Percentiles rank a stretch among this genome's conserved stretches.
phyloP scores from a whole-genome alignment of 1,140 invertebrate genomes.

The Grapholita molesta region DNA sequence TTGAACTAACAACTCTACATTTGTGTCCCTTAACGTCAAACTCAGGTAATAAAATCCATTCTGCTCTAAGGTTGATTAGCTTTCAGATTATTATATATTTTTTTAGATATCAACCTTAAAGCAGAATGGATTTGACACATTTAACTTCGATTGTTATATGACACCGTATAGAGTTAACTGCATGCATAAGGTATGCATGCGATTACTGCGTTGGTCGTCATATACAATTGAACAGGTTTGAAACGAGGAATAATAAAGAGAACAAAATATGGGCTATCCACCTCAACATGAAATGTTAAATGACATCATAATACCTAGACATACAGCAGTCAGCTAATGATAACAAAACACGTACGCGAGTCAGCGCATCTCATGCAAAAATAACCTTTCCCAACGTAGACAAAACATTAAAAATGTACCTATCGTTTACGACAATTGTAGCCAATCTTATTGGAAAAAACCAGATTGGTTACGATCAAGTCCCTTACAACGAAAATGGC shows the following conservation, averaged over 20 bases:
- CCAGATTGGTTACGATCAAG: background rate
- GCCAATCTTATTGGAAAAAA: background rate
- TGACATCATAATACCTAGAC: background rate
- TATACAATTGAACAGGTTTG: background rate
- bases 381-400: background rate
- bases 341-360: background rate
- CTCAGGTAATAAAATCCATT: too few species aligned
- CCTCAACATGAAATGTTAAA: background rate
- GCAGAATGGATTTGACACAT: too few species aligned
- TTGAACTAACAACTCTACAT: too few species aligned
- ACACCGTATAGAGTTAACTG: too few species aligned
- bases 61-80: too few species aligned
- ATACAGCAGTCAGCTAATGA: conserved; percentile 19
- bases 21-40: too few species aligned
- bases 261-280: background rate
- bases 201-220: too few species aligned
- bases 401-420: background rate
- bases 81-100: too few species aligned
- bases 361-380: background rate
- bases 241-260: background rate
- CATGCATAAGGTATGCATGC: too few species aligned
- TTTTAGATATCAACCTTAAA: too few species aligned
- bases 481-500: background rate
- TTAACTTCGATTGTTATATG: too few species aligned
- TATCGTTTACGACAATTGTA: background rate